Base-by-base conservation (phyloP, 2,797 vertebrate genomes). In the Ataeniobius toweri region DNA sequence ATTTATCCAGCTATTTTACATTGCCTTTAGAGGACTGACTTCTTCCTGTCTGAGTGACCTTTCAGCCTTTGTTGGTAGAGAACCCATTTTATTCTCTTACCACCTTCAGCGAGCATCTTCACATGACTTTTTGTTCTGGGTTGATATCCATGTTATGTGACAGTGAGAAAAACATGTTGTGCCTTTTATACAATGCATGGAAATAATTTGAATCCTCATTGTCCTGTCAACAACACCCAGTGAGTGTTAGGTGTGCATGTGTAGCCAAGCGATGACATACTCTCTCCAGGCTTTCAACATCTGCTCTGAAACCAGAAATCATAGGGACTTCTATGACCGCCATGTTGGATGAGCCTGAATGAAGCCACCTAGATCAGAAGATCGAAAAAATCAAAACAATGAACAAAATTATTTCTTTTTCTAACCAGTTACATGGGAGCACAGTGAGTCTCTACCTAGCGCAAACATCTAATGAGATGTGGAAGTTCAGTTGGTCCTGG, bases 321-420 rank as follows among this genome's bases (percentile, higher is more conserved):
- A 98, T 91, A 0, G 97, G 96, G 82, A 98, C 96, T 82, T 98
- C 97, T 78, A 98, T 80, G 76, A 99, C 97, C 0, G 97, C 97
- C 97, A 98, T 98, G 92, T 98, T 98, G 70, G 97, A 98, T n/a
- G 97, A 97, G 41, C 97, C 98, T 8, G 96, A 95, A 75, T 98
- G 97, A 68, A 98, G 95, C 97, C 98, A 99, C 81, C 97, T 98
- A 80, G 77, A 83, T 0, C 24, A 86, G 61, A 84, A 26, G 76
- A 61, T 58, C 1, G 0, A 31, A 16, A 6, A 24, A 36, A 36
- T 36, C 36, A 75, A 58, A 74, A 56, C 5, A 73, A 78, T 63
- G 53, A 20, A 3, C 3, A 4, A 67, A n/a, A 48, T 14, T 0
- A 28, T 10, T 10, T 16, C 63, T 58, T 51, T 8, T 77, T 14